Conservation (phyloP, 2,797 vertebrate species). For the Hoplostethus mediterraneus region DNA sequence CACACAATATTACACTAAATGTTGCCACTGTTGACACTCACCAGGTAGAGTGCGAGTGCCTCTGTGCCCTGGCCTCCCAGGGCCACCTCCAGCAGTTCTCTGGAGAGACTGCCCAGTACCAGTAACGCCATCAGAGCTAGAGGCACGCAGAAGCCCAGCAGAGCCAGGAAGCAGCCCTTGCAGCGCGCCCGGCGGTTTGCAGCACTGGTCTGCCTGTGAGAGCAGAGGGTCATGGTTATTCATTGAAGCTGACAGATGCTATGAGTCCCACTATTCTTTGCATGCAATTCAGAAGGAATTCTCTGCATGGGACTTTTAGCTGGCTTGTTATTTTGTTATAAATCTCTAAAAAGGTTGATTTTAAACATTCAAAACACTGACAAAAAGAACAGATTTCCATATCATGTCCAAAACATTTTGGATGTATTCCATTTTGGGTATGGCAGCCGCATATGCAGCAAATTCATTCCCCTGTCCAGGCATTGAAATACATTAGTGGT, state of each 20-base stretch:
- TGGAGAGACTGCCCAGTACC: constrained; percentile 81
- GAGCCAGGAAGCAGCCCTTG: constrained; percentile 83
- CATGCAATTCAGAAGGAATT: not conserved
- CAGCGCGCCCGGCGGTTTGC: constrained; percentile 83
- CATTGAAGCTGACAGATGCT: not conserved
- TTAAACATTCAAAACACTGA: too few species aligned
- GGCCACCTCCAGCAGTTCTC: constrained; percentile 74
- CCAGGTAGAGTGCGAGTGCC: constrained; percentile 83
- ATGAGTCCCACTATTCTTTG: not conserved
- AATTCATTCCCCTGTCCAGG: too few species aligned
- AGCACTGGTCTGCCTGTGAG: constrained; percentile 70
- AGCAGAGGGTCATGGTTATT: constrained; percentile 21
- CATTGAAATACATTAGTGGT: too few species aligned
- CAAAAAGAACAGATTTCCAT: too few species aligned
- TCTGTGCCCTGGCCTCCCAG: constrained; percentile 80
- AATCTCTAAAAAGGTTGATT: too few species aligned
- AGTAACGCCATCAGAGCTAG: constrained; percentile 81
- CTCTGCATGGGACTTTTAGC: too few species aligned
- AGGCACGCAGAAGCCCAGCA: constrained; percentile 85
- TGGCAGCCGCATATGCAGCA: too few species aligned
- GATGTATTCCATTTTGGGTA: too few species aligned
- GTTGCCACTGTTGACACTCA: constrained; percentile 50
- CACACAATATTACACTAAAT: not conserved
- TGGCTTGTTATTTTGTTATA: too few species aligned
- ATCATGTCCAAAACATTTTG: too few species aligned